These are phyloP conservation scores for Dipodomys ordii DNA, from an alignment of 2,113 vertebrate genomes.

Conservation along the genomic window DNA sequence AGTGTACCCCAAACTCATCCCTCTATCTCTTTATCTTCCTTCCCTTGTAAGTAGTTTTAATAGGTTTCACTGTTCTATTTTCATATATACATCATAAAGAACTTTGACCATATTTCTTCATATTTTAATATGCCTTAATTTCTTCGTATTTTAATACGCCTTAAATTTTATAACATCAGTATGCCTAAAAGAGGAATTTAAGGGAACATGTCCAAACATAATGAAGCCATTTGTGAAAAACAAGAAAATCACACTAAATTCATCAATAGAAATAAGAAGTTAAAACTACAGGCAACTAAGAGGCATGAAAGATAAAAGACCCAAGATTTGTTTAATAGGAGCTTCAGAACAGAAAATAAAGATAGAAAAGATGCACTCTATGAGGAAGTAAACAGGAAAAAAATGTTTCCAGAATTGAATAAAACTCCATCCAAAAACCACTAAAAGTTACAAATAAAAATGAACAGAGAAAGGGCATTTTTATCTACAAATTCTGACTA, in stretches of 20 bases:
- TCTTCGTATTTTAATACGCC: too few relatives aligned
- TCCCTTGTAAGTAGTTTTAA: too few relatives aligned
- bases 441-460: background rate
- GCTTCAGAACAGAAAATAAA: background rate
- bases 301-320: background rate
- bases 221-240: too few relatives aligned
- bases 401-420: background rate
- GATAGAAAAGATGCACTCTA: background rate
- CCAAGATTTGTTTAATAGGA: background rate
- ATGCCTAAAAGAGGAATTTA: background rate
- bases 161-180: too few relatives aligned
- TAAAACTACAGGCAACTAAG: slow-evolving; percentile 9
- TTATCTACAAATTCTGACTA: slow-evolving; percentile 1
- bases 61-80: too few relatives aligned
- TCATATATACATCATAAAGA: too few relatives aligned
- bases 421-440: slow-evolving; percentile 24
- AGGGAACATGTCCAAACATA: background rate
- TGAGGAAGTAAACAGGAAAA: too few relatives aligned
- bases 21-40: too few relatives aligned
- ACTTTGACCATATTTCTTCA: too few relatives aligned
- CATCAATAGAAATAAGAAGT: background rate
- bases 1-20: too few relatives aligned
- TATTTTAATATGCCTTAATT: too few relatives aligned
- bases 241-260: background rate
- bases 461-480: background rate